Base-by-base conservation (phyloP, 2,797 vertebrate species). In the Lagodon rhomboides region DNA sequence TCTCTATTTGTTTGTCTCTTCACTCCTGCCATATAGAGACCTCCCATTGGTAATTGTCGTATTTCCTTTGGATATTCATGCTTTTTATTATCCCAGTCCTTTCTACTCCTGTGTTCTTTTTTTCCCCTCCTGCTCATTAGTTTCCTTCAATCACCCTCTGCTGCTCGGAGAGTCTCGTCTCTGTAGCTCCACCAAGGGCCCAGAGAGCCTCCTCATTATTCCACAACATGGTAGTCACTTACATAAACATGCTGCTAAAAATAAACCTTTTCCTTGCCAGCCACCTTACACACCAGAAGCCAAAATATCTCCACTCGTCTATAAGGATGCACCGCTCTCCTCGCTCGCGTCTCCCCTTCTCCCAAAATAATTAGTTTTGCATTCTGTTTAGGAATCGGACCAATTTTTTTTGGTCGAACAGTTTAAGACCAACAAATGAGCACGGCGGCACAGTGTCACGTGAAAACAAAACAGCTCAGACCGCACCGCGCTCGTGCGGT, bases 171-270 rank as follows among this genome's bases (percentile, higher is more conserved):
- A 90, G 89, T 84, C 85, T 84, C 51, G 83, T 91, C 85, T 90
- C 85, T 90, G 90, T 85, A 85, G 84, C 91, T 91, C 86, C 87
- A 82, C 87, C 62, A 77, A 91, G 85, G 88, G 80, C 85, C 90
- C 87, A 77, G 83, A 85, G 89, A 94, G 90, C 82, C 87, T 91
- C 85, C 93, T 95, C 92, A 94, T 95, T 95, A 95, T 94, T 93
- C 93, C 89, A 90, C 90, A 92, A 91, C 93, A 92, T 92, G 91
- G 90, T 92, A 93, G 92, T 91, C 88, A 89, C 94, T 95, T 95
- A 91, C 90, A 87, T 92, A 95, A 95, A 95, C 90, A 92, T 78
- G 86, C 74, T 68, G 90, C 93, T 94, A 94, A 91, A 94, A 95
- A 95, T 95, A 95, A 86, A 85, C 73, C 55, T 46, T 85, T 92